Evolutionary conservation across 2,797 vertebrate genomes (phyloP).

Genomic region (Falco columbarius): DNA sequence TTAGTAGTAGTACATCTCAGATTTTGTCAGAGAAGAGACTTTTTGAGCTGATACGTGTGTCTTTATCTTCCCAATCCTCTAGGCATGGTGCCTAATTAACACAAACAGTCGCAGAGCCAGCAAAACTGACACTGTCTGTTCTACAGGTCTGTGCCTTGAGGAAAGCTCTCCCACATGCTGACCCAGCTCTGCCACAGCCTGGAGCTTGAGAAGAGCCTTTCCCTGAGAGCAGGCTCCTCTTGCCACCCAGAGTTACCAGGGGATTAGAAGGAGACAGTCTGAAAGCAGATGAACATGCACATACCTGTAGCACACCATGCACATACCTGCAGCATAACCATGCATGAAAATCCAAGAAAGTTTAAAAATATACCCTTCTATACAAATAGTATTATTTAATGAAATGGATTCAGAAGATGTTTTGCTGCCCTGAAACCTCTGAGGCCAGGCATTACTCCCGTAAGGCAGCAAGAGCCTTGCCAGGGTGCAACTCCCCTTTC

Average conservation of each 20-base stretch:
- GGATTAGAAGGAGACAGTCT: not conserved
- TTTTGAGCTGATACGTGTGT: not conserved
- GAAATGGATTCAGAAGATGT: not conserved
- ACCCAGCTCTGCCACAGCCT: not conserved
- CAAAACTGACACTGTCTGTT: not conserved
- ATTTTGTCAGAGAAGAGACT: not conserved
- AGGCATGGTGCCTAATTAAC: not conserved
- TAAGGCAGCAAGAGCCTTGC: not conserved
- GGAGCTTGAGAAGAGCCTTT: not conserved
- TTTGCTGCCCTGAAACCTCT: not conserved
- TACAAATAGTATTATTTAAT: not conserved
- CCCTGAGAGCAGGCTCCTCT: not conserved
- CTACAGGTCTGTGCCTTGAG: not conserved
- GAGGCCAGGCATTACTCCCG: rapidly evolving
- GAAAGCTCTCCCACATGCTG: not conserved
- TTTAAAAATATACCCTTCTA: not conserved
- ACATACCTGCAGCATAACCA: not conserved
- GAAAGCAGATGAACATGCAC: not conserved
- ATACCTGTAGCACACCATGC: not conserved
- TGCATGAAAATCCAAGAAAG: not conserved
- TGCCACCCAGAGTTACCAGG: not conserved
- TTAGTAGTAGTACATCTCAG: not conserved
- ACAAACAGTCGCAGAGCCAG: not conserved
- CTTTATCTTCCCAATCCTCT: not conserved
- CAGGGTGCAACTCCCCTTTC: not conserved